These are phyloP conservation scores for Drosophila engyochracea DNA, from an alignment of 2,888 invertebrate genomes.

Conservation along the genomic window DNA sequence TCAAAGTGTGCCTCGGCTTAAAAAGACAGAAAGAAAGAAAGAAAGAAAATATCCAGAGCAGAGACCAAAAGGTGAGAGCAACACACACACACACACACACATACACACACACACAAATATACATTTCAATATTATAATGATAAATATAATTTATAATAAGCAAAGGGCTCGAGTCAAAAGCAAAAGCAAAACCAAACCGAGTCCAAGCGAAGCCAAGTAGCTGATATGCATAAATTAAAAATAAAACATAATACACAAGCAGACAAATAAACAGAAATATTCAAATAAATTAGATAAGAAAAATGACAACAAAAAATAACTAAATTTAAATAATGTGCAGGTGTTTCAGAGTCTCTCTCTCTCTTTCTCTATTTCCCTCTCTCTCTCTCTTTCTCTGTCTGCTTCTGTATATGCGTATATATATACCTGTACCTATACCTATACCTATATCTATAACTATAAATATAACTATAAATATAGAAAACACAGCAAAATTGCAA, in stretches of 20 bases:
- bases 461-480: no score
- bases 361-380: background rate
- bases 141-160: slow-evolving; percentile 70
- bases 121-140: slow-evolving; percentile 66
- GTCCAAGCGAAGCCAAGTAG: slow-evolving; percentile 53
- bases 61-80: slow-evolving; percentile 28
- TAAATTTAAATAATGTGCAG: slow-evolving; percentile 56
- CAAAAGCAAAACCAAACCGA: slow-evolving; percentile 15
- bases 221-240: slow-evolving; percentile 60
- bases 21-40: slow-evolving; percentile 12
- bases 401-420: background rate
- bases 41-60: slow-evolving; percentile 9
- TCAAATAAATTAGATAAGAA: slow-evolving; percentile 24
- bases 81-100: slow-evolving; percentile 3
- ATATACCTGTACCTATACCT: background rate
- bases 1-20: slow-evolving; percentile 35
- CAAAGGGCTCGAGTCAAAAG: slow-evolving; percentile 29
- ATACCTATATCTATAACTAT: background rate
- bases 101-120: slow-evolving; percentile 13
- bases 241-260: slow-evolving; percentile 16
- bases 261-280: slow-evolving; percentile 11
- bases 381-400: background rate
- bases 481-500: background rate
- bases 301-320: slow-evolving; percentile 21
- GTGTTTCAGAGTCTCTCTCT: slow-evolving; percentile 8